Base-by-base conservation (phyloP, 2,888 invertebrate genomes). In the Drosophila buzzatii region DNA sequence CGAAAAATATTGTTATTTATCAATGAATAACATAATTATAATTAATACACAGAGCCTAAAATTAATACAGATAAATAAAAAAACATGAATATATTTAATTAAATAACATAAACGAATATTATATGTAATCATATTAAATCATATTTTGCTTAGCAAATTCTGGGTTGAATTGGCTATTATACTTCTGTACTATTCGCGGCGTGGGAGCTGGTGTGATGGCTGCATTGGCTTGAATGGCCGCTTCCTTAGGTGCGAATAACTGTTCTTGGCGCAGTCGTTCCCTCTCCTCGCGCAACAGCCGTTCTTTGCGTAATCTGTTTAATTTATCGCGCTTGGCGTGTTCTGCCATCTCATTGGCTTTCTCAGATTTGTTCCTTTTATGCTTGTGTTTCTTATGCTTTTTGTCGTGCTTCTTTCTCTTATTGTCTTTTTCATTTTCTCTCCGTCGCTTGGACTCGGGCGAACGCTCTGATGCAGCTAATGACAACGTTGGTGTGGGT, bases 161-260 rank as follows among this genome's bases (percentile, higher is more conserved):
- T 20, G 99, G 99, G 94, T 99, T 99, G 92, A 98, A 99, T 92
- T 99, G 99, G 3, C 98, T 98, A 93, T 98, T 98, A 91, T 99
- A 99, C 93, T 97, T 97, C 89, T 97, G 96, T 79, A 95, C 94
- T 33, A 96, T 76, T n/a, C 77, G 78, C 0, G 87, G 86, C 1
- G 86, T 85, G 1, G 74, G n/a, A 9, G 79, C 67, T 6, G 89
- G 79, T 0, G 76, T 86, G 18, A 27, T 56, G 1, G 63, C 41
- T 4, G 53, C 68, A 39, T 31, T 73, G 5, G 45, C 41, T 10
- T 73, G 41, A 0, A 20, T 62, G 0, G 92, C 37, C 0, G 51
- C 79, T 57, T 94, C 94, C n/a, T 95, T 95, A 79, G 95, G 94
- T 3, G 96, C 91, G 23, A 99, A 92, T 61, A 98, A 94, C 69